Evolutionary conservation across 2,113 vertebrate genomes (phyloP).

Genomic region (Telmatochromis sp.): DNA sequence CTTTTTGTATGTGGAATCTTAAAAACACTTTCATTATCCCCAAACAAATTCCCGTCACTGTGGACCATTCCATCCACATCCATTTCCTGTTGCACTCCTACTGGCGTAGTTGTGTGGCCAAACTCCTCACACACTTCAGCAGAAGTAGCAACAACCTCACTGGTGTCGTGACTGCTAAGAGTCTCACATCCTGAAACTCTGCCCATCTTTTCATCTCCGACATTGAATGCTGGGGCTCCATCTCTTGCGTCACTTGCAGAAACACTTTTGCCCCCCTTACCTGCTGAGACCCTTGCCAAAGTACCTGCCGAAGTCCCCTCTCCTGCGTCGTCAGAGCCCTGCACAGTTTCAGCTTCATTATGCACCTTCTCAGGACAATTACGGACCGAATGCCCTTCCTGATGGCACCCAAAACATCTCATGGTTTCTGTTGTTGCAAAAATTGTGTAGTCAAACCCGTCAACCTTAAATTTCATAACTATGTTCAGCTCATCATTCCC

Average conservation of each 20-base stretch:
- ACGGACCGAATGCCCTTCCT: neutral
- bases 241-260: accelerated
- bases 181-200: neutral
- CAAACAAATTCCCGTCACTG: too few relatives aligned
- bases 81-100: neutral
- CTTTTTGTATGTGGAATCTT: too few relatives aligned
- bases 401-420: neutral
- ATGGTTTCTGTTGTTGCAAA: neutral
- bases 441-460: neutral
- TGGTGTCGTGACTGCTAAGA: accelerated
- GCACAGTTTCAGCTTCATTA: neutral
- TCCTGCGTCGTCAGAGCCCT: neutral
- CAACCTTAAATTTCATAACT: neutral
- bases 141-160: accelerated
- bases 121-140: neutral
- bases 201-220: accelerated
- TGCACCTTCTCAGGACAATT: neutral
- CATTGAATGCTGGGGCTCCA: accelerated
- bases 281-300: neutral
- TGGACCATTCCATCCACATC: neutral
- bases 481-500: accelerated
- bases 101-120: neutral
- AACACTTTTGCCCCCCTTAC: neutral
- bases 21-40: too few relatives aligned
- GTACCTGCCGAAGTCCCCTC: neutral